phyloP scores from a whole-genome alignment of 2,113 vertebrate genomes.

The Hyaena hyaena region DNA sequence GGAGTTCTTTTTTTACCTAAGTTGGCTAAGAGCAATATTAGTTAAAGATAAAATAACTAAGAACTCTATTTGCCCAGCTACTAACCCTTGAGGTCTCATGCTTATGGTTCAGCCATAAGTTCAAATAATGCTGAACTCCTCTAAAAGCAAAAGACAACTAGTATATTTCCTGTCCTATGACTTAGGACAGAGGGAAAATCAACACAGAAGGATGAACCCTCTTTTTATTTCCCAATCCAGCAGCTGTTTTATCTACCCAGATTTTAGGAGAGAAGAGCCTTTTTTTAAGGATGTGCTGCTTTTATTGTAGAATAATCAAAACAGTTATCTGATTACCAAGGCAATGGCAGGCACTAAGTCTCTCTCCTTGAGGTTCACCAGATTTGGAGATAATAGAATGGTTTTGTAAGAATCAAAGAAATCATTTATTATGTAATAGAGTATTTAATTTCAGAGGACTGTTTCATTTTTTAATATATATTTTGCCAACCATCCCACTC shows the following conservation, averaged over 20 bases:
- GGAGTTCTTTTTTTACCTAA: neutral
- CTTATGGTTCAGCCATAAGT: neutral
- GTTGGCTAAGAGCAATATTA: neutral
- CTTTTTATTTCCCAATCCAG: slow-evolving; percentile 9
- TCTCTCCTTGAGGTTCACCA: slow-evolving; percentile 41
- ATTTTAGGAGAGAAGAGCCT: slow-evolving; percentile 31
- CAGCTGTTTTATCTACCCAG: neutral
- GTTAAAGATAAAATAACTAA: neutral
- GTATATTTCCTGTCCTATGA: neutral
- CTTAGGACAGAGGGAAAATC: neutral
- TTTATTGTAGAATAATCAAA: slow-evolving; percentile 81
- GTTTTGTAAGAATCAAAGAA: slow-evolving; percentile 75
- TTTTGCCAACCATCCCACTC: slow-evolving; percentile 73
- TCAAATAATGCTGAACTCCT: neutral
- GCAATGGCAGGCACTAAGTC: slow-evolving; percentile 62
- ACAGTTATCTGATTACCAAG: slow-evolving; percentile 73
- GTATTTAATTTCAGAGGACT: slow-evolving; percentile 82
- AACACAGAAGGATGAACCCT: neutral
- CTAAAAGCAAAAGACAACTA: neutral
- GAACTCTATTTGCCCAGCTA: neutral
- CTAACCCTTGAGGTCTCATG: neutral
- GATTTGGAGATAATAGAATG: slow-evolving; percentile 74
- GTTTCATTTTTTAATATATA: slow-evolving; percentile 63
- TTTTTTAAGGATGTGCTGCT: slow-evolving; percentile 50
- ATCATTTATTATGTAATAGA: slow-evolving; percentile 83